Evolutionary conservation across 1,140 invertebrate genomes (phyloP).

Genomic region (Rhizoglyphus robini): DNA sequence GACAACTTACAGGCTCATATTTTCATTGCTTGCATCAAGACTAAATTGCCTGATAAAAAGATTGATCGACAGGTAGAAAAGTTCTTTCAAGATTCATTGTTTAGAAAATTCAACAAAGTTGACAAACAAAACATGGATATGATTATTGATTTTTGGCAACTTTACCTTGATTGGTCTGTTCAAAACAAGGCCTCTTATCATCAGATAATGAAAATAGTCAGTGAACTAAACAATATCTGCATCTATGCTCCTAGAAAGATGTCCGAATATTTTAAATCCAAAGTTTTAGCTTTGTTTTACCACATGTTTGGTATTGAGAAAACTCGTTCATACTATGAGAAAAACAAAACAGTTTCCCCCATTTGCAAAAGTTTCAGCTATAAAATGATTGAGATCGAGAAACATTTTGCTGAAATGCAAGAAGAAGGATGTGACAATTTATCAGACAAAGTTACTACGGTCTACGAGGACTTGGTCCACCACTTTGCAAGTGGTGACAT

Average conservation of each 20-base stretch:
- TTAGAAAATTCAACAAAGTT: neutral
- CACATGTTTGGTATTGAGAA: neutral
- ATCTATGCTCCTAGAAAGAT: neutral
- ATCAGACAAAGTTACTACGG: neutral
- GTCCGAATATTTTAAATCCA: constrained; percentile 11
- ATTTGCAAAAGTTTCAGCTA: neutral
- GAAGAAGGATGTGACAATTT: neutral
- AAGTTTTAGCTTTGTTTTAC: constrained; percentile 7
- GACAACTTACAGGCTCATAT: neutral
- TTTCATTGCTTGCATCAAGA: constrained; percentile 4
- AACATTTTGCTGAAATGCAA: neutral
- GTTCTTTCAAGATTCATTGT: neutral
- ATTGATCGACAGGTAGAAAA: neutral
- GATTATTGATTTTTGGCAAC: constrained; percentile 17
- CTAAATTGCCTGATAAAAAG: neutral
- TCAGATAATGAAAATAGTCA: neutral
- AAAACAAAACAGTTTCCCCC: constrained; percentile 17
- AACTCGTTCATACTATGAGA: constrained; percentile 18
- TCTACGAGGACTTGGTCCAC: constrained; percentile 14
- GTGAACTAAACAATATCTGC: neutral
- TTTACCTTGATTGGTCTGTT: constrained; percentile 19
- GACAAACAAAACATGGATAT: neutral
- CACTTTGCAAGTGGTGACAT: constrained; percentile 14
- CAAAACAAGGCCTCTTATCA: neutral
- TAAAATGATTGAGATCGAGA: constrained; percentile 20